Base-by-base conservation (phyloP, 2,113 vertebrate species). In the Paratilapia polleni region DNA sequence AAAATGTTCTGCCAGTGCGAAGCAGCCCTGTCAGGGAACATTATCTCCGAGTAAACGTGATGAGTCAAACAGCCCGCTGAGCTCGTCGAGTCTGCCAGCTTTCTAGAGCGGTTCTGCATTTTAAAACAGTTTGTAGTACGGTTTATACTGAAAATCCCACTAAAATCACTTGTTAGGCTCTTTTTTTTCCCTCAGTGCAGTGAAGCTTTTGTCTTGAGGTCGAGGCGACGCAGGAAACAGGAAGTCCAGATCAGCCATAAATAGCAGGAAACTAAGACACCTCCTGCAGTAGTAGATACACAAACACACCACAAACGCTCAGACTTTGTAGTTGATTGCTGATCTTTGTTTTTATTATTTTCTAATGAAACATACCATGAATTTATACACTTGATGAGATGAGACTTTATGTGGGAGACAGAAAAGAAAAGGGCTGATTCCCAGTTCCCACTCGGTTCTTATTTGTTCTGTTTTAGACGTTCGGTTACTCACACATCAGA, bases 201-300 rank as follows among this genome's bases (percentile, higher is more conserved):
- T 34, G 47, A 73, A 73, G 68, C 41, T 68, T 86, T 86, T 81
- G 77, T 86, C 26, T 80, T 0, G 15, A 64, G 36, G 73, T 59
- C 2, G 76, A 76, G n/a, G 61, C 26, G 73, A 89, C 94, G 93
- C 95, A 96, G 89, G 94, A 90, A 87, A 85, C 87, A 85, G 91
- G 88, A 89, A 90, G 88, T 80, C 19, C 68, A 68, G 78, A 63
- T 82, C 62, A 60, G 79, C 78, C 4, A 15, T 58, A 78, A 88
- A 82, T 1, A 73, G 77, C 79, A 83, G 84, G 86, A 92, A 80
- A 31, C 38, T n/a, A 19, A 38, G 36, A 83, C 34, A 36, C 64
- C 77, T 82, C 85, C 82, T 73, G 56, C 68, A 73, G 68, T 22
- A 81, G 68, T 56, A 61, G 64, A 75, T 11, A 74, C 79, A 36